These are phyloP conservation scores for Aricia agestis DNA, from an alignment of 1,140 invertebrate genomes.

Conservation along the genomic window DNA sequence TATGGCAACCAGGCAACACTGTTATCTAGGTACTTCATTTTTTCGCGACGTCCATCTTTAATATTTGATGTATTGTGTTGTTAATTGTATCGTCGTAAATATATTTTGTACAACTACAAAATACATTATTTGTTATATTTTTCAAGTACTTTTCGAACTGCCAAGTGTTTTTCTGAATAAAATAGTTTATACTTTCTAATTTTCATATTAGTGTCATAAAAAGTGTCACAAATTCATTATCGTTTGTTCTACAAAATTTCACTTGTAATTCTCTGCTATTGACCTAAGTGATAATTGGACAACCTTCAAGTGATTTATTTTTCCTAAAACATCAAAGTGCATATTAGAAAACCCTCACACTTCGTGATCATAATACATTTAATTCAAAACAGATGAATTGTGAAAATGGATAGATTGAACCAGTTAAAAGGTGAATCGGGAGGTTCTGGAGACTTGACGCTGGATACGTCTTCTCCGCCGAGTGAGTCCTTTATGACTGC, in stretches of 20 bases:
- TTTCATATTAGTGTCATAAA: constrained; percentile 41
- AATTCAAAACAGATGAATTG: constrained; percentile 67
- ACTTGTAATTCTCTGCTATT: constrained; percentile 67
- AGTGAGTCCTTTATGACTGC: constrained; percentile 66
- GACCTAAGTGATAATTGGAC: constrained; percentile 70
- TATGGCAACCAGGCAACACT: constrained; percentile 54
- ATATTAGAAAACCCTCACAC: constrained; percentile 24
- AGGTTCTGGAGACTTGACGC: constrained; percentile 51
- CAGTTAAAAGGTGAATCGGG: constrained; percentile 60
- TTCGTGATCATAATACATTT: constrained; percentile 36
- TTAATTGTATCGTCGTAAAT: constrained; percentile 59
- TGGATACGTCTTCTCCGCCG: constrained; percentile 54
- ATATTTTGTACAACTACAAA: constrained; percentile 40
- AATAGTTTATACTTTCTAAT: constrained; percentile 20
- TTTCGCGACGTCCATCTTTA: constrained; percentile 71
- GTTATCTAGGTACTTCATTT: constrained; percentile 49
- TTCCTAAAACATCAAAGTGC: constrained; percentile 33
- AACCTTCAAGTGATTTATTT: constrained; percentile 62
- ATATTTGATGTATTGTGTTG: constrained; percentile 72
- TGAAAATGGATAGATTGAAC: constrained; percentile 70
- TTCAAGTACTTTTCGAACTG: constrained; percentile 22
- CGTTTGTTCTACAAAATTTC: constrained; percentile 69
- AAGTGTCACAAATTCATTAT: constrained; percentile 70
- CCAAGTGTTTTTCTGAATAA: constrained; percentile 23
- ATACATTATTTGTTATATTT: constrained; percentile 32